Evolutionary conservation across 2,113 vertebrate species (phyloP), one percentile per base, ranked within the genome.

Genomic region (Prionailurus bengalensis): DNA sequence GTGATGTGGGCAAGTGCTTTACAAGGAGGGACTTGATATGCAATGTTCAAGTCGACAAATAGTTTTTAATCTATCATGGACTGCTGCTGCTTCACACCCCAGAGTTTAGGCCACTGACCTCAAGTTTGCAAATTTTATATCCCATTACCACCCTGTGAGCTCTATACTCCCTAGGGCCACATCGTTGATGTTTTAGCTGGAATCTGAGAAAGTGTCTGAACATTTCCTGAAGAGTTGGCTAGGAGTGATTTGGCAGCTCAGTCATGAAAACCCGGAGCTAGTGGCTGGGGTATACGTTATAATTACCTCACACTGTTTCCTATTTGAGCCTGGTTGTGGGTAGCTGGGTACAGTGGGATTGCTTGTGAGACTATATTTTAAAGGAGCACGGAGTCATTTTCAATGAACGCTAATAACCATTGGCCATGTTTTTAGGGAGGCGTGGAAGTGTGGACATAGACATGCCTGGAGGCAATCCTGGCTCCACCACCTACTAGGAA

Each of bases 171-270:
- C 87, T 42, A 74, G 87, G 70, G 95, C 78, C 96, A 97, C 96
- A 92, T 91, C 73, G 92, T 68, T 85, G 90, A 55, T 92, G 78
- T 91, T 98, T 85, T 94, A 98, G 80, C 5, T 68, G 89, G 89
- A 97, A 91, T 97, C 96, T 74, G 98, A 98, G 98, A 96, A 97
- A 96, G 96, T 97, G 96, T 95, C 82, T 94, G 96, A 96, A 96
- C 48, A 73, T 81, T 98, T 94, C 97, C 95, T 97, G 81, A 94
- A 96, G 70, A 84, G 42, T 31, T 94, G 51, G 5, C 63, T 93
- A 68, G 94, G 53, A 98, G 81, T 13, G 58, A 91, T 89, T 97
- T 97, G 96, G 95, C 97, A 96, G 96, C 94, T 90, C 42, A 92
- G 91, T 92, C 92, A 65, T 97, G 97, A 95, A 96, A 68, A 36